Evolutionary conservation across 2,797 vertebrate genomes (phyloP), one percentile per base, ranked within the genome.

Genomic region (Scarus forsteni): DNA sequence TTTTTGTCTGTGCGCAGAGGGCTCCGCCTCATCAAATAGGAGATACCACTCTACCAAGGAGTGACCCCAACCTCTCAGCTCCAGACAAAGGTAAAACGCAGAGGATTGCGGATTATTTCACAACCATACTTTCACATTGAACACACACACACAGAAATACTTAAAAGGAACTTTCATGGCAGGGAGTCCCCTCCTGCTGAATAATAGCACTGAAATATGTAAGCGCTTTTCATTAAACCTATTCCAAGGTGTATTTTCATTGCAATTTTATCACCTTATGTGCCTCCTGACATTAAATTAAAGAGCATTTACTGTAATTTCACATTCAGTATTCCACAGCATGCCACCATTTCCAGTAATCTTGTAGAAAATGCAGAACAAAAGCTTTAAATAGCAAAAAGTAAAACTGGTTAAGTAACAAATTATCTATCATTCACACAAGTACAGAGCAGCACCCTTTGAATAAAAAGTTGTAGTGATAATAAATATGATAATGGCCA

Each of bases 21-120:
- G 94, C 95, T 75, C 84, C 97, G 79, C 92, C 96, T 68, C 97
- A 98, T 91, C 97, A 97, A 58, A 94, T 96, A 85, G 96, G 96
- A 50, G 97, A 99, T 0, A 84, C 93, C 70, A 95, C 95, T 87
- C 91, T 97, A 90, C 98, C 98, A 3, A 93, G 97, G 84, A 99
- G 97, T 79, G 97, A 99, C 88, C 97, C 98, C 62, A 98, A 92
- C 93, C 94, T 99, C 76, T 97, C 97, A 0, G 90, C 92, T 10
- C 94, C 97, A 42, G 98, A 99, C 66, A 99, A 98, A 97, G 96
- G 98, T 99, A 90, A 89, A 84, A 64, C 70, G 55, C 48, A 16
- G 9, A 36, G 14, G 60, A 60, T 45, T 70, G 49, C 54, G 46
- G 53, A 34, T 56, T 56, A 44, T 60, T 50, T 42, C 16, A 14